Base-by-base conservation (phyloP, 2,888 invertebrate genomes). In the Sympetrum striolatum region DNA sequence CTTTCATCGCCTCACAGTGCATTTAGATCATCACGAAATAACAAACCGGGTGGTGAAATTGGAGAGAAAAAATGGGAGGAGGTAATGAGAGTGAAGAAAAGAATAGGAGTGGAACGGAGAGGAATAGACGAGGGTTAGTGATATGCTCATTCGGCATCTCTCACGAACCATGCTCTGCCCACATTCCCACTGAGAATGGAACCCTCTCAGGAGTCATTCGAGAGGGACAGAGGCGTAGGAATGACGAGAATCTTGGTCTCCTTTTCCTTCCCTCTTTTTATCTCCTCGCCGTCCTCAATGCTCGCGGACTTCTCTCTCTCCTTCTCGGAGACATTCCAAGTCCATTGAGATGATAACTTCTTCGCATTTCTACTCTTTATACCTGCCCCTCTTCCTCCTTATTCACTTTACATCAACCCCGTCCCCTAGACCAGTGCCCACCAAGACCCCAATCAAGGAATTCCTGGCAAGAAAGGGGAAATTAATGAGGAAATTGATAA, bases 311-410 rank as follows among this genome's bases (percentile, higher is more conserved):
- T 31, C 25, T 31, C 31, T 73, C n/a, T 37, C 86, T 80, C 18
- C 35, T 35, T 15, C 44, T 2, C 44, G n/a, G 60, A 86, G 37
- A 60, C 60, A 64, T 86, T 64, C 39, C 35, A 60, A 15, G 22
- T 86, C 58, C 60, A 60, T 60, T 39, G 37, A 60, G 60, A 86
- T 64, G 60, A 86, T 86, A 86, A 86, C 82, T 82, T 82, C 82
- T 35, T 82, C 73, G 73, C 73, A 25, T 58, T 58, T 58, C 82
- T 58, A 53, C n/a, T 35, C 82, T 58, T 18, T 58, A 12, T 22
- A 25, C 18, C 25, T 48, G 3, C 48, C n/a, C 31, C 18, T n/a
- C n/a, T n/a, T n/a, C 80, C 31, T 15, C 18, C 60, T 8, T 22
- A 2, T 22, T 64, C 73, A 14, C 73, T 25, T 31, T 73, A 31